Evolutionary conservation across 2,797 vertebrate species (phyloP).

Genomic region (Momotus momota): DNA sequence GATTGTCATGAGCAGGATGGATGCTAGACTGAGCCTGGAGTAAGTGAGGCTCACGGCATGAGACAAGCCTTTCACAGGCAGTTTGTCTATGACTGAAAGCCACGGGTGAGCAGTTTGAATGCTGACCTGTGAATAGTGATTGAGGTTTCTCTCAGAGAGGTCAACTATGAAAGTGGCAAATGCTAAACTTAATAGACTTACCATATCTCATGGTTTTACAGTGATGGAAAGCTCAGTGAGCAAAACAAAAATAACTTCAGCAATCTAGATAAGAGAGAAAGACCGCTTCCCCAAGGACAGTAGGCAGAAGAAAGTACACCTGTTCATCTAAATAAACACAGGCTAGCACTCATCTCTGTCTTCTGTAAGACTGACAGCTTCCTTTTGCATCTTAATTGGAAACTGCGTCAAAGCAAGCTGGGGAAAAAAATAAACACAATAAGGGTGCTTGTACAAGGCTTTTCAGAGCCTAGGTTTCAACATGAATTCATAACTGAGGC

Average conservation of each 20-base stretch:
- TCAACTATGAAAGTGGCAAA: neutral
- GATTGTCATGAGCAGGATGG: accelerated
- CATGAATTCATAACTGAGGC: accelerated
- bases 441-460: neutral
- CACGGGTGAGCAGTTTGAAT: neutral
- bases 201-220: neutral
- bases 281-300: neutral
- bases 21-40: neutral
- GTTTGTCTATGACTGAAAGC: neutral
- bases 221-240: neutral
- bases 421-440: neutral
- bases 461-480: neutral
- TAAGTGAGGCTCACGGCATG: neutral
- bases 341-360: neutral
- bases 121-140: neutral
- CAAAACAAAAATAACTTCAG: neutral
- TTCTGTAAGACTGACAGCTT: neutral
- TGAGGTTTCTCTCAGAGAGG: neutral
- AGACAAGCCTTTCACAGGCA: neutral
- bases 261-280: neutral
- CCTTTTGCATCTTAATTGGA: neutral
- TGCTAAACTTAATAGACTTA: neutral
- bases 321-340: accelerated
- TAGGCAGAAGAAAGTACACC: neutral
- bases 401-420: neutral